These are phyloP conservation scores for Erebia ligea DNA, from an alignment of 2,888 invertebrate genomes.

Conservation along the genomic window DNA sequence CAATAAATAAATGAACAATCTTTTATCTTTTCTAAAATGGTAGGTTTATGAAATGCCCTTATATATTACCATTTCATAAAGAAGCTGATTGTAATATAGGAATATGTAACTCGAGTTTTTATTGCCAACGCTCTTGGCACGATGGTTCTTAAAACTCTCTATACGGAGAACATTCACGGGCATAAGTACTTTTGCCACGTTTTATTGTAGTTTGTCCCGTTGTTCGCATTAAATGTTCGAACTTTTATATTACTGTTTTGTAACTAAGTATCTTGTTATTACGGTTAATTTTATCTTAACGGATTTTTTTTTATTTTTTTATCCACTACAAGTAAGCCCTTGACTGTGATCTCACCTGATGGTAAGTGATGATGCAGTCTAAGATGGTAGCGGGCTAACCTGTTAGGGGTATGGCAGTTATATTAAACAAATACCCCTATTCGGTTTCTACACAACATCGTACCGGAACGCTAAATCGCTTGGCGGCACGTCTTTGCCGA, in stretches of 20 bases:
- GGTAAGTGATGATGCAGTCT: no score
- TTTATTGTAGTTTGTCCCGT: constrained; percentile 26
- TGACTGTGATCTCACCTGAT: no score
- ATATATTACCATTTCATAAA: constrained; percentile 30
- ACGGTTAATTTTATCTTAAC: neutral
- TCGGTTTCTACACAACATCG: no score
- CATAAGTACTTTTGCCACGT: constrained; percentile 22
- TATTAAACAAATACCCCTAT: no score
- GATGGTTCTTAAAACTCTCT: constrained; percentile 29
- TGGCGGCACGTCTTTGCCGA: no score
- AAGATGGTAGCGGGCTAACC: no score
- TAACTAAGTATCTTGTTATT: neutral
- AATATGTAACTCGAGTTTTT: constrained; percentile 38
- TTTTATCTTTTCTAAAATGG: no score
- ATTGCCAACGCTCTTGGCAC: constrained; percentile 28
- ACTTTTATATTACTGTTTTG: constrained; percentile 19
- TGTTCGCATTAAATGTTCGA: constrained; percentile 19
- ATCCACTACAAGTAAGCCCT: no score
- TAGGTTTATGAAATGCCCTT: neutral
- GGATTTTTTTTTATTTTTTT: no score
- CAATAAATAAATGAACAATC: no score
- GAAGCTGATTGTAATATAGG: constrained; percentile 23
- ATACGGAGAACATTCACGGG: constrained; percentile 13
- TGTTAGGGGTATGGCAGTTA: no score
- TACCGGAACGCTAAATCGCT: no score